Evolutionary conservation across 2,797 vertebrate genomes (phyloP).

Genomic region (Todus mexicanus): DNA sequence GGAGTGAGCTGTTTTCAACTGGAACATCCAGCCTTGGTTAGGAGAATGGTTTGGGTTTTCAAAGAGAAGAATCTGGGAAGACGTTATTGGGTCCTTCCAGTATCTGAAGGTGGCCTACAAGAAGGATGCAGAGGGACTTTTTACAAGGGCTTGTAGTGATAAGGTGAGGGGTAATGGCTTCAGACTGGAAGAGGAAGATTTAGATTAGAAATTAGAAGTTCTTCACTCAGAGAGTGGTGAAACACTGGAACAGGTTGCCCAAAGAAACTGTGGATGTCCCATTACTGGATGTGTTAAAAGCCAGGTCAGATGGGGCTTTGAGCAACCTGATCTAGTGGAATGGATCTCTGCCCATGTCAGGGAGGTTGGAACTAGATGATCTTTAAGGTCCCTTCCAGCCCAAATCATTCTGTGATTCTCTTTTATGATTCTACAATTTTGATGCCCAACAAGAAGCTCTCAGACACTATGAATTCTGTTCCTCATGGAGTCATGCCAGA

Average conservation of each 20-base stretch:
- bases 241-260: no score
- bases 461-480: neutral
- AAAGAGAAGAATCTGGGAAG: no score
- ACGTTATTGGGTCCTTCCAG: no score
- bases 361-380: neutral
- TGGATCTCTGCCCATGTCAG: neutral
- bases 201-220: no score
- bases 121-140: no score
- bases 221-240: no score
- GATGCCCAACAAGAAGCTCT: neutral
- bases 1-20: neutral
- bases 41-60: neutral
- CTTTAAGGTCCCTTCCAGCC: neutral
- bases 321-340: neutral
- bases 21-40: neutral
- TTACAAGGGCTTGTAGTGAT: no score
- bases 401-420: neutral
- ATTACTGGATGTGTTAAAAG: neutral
- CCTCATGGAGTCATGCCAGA: accelerated
- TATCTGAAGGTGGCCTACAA: no score
- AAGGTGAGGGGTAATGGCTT: no score
- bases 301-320: neutral
- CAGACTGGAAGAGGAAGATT: no score
- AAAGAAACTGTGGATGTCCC: no score
- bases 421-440: neutral